Percentiles rank a stretch among this genome's conserved stretches.
phyloP scores from a whole-genome alignment of 2,888 invertebrate species.

The Hypolimnas misippus region DNA sequence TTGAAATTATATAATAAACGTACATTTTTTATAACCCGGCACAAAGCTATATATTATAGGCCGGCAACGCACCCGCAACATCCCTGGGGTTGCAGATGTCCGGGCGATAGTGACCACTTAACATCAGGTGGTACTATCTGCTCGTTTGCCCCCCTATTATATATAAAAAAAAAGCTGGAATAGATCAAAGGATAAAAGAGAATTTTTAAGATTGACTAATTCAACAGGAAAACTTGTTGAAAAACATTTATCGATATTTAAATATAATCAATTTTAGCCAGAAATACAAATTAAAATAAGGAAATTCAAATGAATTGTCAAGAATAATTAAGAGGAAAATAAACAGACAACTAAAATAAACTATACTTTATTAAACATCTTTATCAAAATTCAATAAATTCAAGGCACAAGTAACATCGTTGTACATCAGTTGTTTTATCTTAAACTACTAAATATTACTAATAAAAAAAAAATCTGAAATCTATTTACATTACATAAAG shows the following conservation, averaged over 20 bases:
- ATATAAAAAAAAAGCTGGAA: too few relatives aligned
- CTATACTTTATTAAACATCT: slow-evolving; percentile 25
- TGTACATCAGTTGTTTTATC: slow-evolving; percentile 38
- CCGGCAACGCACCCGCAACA: too few relatives aligned
- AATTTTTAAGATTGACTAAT: too few relatives aligned
- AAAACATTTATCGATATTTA: not conserved
- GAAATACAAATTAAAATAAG: not conserved
- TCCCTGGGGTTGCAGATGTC: too few relatives aligned
- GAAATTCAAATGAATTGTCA: not conserved
- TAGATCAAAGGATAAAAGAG: too few relatives aligned
- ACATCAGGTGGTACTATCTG: too few relatives aligned
- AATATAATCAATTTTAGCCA: not conserved
- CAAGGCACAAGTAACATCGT: slow-evolving; percentile 47
- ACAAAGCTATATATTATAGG: too few relatives aligned
- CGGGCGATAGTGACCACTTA: too few relatives aligned
- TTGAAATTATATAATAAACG: too few relatives aligned
- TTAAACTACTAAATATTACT: slow-evolving; percentile 12
- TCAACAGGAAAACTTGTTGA: not conserved
- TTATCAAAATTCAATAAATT: slow-evolving; percentile 32
- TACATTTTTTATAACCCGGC: too few relatives aligned
- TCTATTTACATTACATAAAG: slow-evolving; percentile 24
- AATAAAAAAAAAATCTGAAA: not conserved
- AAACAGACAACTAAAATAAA: slow-evolving; percentile 14
- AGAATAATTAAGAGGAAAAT: not conserved
- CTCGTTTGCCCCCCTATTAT: too few relatives aligned